Conservation (phyloP, 2,113 vertebrate species). For the Beaufortia kweichowensis region DNA sequence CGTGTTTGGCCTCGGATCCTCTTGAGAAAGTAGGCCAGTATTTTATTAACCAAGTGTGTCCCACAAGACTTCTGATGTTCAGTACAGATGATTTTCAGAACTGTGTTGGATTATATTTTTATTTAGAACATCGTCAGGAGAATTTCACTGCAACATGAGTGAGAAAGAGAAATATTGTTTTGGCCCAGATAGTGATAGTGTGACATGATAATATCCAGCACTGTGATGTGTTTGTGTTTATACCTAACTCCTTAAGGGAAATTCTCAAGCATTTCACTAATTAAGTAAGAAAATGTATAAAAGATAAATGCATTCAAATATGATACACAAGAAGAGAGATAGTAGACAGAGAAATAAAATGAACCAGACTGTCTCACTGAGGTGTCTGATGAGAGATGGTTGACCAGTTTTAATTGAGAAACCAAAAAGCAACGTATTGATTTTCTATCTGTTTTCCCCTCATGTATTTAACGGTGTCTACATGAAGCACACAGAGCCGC, state of each 20-base stretch:
- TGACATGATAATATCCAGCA: not conserved
- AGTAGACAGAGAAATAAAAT: slow-evolving; percentile 48
- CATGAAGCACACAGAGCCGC: not conserved
- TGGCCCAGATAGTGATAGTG: slow-evolving; percentile 35
- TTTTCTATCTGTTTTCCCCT: not conserved
- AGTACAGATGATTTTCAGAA: slow-evolving; percentile 37
- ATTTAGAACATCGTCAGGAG: slow-evolving; percentile 49
- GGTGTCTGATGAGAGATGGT: slow-evolving; percentile 33
- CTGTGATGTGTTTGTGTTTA: not conserved
- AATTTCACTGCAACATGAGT: slow-evolving; percentile 35
- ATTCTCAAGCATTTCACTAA: not conserved
- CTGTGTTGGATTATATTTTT: slow-evolving; percentile 44
- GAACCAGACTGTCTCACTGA: slow-evolving; percentile 58
- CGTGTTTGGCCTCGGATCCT: slow-evolving; percentile 25
- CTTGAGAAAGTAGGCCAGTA: slow-evolving; percentile 39
- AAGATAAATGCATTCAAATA: no score
- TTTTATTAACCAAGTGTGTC: slow-evolving; percentile 42
- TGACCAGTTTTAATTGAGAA: not conserved
- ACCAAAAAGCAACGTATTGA: not conserved
- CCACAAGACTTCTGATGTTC: slow-evolving; percentile 34
- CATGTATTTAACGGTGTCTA: not conserved
- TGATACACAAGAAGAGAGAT: not conserved
- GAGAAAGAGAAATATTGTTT: slow-evolving; percentile 27
- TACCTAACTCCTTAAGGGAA: not conserved
- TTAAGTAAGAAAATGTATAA: no score